Base-by-base conservation (phyloP, 2,797 vertebrate genomes). In the Oreonectes daqikongensis region DNA sequence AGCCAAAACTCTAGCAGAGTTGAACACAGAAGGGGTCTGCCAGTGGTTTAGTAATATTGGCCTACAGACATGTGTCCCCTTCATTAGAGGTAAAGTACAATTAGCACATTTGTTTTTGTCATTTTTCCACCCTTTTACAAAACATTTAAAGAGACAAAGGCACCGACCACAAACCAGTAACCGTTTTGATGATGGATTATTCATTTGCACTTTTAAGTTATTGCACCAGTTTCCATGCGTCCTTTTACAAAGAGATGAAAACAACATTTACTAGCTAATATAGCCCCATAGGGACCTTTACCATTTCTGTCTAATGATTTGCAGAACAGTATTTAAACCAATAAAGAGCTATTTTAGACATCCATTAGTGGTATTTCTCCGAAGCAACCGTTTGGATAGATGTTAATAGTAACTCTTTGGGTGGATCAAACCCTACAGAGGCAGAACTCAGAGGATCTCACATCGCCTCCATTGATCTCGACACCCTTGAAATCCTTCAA, bases 21-120 rank as follows among this genome's bases (percentile, higher is more conserved):
- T 94, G 79, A 91, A 87, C 90, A 92, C 82, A 68, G 91, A 92
- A 67, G 89, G 90, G 79, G 83, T 93, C 82, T 95, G 92, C 89
- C 90, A 87, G 78, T 94, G 91, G 91, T 93, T 94, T 86, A 84
- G 82, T 73, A 88, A 78, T 73, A 89, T 90, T 73, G 90, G 91
- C 72, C 85, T 90, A 44, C 79, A 89, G 69, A 93, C 90, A 86
- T 93, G 91, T 82, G 86, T 92, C 66, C 88, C 91, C 82, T 88
- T 88, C 88, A 92, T 95, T 85, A 90, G 82, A 89, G 92, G 92
- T 93, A 89, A 86, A 63, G 17, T 73, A 61, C 40, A 61, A 20
- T 69, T 72, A 61, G 24, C 26, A 38, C 52, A 61, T 72, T 66
- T 59, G 8, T 61, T 48, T 66, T 46, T 71, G 67, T 71, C 28